Evolutionary conservation across 2,888 invertebrate genomes (phyloP), one percentile per base, ranked within the genome.

Genomic region (Drosophila yooni): DNA sequence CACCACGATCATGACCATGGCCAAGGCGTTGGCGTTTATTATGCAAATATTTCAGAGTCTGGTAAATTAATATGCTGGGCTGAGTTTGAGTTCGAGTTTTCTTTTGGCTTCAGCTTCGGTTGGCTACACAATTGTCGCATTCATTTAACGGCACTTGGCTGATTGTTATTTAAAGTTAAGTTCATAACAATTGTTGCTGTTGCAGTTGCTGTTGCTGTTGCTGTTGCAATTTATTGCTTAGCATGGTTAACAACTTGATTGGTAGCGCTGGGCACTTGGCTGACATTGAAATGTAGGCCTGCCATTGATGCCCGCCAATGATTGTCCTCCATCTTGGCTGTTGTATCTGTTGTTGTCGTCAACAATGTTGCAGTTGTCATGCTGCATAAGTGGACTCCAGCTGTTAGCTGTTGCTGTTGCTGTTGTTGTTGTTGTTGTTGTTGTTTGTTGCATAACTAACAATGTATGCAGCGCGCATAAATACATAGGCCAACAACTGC

Each of bases 221-320:
- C 63, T 58, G 31, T 38, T 43, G 77, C 87, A 77, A 83, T 86
- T 86, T 82, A 86, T 87, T 83, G 72, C 84, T 87, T 81, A 74
- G 83, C 88, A 85, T 88, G 88, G 84, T 83, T 85, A 85, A 85
- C 85, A 85, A 88, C 85, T 85, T 85, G 85, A 85, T 85, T 85
- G 85, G 85, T 85, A 83, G 80, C 88, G 78, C 78, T 88, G 84
- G 86, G 85, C 89, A 84, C 70, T 80, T 80, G 87, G 76, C 88
- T 89, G 86, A 86, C 89, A 86, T 87, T 86, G 89, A 86, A 86
- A 86, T 89, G 89, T 86, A 84, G 86, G 89, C 87, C 89, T 87
- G 70, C 68, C 76, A 86, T 89, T 87, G 86, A 86, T 88, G 90
- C 84, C 89, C 91, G 84, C 90, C 84, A 90, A 85, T 85, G 84